Evolutionary conservation across 2,888 invertebrate species (phyloP), one percentile per base, ranked within the genome.

Genomic region (Byasa hedistus): DNA sequence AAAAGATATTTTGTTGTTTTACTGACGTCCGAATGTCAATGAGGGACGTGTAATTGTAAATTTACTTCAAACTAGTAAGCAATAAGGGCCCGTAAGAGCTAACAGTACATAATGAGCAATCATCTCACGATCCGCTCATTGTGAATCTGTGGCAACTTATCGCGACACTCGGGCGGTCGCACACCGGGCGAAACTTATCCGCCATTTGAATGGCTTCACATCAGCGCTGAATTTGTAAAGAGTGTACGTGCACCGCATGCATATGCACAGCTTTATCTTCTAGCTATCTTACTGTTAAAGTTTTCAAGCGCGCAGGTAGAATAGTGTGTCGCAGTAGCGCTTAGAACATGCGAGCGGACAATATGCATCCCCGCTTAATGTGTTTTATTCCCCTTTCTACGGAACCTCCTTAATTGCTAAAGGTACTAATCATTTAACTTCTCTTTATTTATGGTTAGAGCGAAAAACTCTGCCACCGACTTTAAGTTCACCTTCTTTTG

Each of bases 171-270:
- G 82, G 81, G 74, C 81, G 82, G 81, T 76, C 82, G 83, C 82
- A 80, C 83, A 81, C 82, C 72, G 80, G 75, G 78, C 79, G 80
- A 84, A 90, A 89, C 86, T 91, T 89, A 85, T 84, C 85, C 86
- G 79, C 78, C 73, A 73, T 78, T 76, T 87, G 89, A 89, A 88
- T 87, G 84, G 84, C 79, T 84, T 82, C 87, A 83, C 84, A 85
- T 86, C 87, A 86, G 79, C 63, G 79, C 77, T 79, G 89, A 90
- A 87, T 89, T 89, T 88, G 90, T 88, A 87, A 90, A 89, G 89
- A 87, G 88, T 84, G 76, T 87, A 89, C 89, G 91, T 90, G 90
- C 82, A 82, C 76, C 77, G 89, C 85, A 87, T 90, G 84, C 85
- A 85, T 76, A 76, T 78, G 81, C 78, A 80, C 79, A 77, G 79